Percentiles rank a stretch among this genome's conserved stretches.
phyloP scores from a whole-genome alignment of 2,113 vertebrate species.

The Dascyllus trimaculatus region DNA sequence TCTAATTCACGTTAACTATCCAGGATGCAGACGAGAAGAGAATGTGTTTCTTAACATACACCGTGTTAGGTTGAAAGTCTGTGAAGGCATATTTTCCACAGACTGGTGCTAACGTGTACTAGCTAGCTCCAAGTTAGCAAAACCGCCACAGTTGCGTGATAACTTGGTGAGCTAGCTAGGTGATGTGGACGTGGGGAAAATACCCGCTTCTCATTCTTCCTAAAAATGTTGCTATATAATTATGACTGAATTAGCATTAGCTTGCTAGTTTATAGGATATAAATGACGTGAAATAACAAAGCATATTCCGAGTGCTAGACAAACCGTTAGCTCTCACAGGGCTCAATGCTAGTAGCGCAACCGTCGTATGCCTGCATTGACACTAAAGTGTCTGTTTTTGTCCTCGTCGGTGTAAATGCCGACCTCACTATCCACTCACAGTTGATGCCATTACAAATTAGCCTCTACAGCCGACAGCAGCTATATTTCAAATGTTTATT shows the following conservation, averaged over 20 bases:
- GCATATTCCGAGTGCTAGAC: background rate
- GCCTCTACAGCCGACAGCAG: no score
- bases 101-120: conserved; percentile 1
- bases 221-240: background rate
- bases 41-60: background rate
- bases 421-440: background rate
- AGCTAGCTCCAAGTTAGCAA: conserved; percentile 55
- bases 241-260: background rate
- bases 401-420: background rate
- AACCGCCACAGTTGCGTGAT: conserved; percentile 38
- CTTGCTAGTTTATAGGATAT: fast-evolving
- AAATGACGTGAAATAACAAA: background rate
- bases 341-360: conserved; percentile 21
- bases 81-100: background rate
- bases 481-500: background rate
- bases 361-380: conserved; percentile 40
- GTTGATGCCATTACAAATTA: no score
- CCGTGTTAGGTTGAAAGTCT: fast-evolving
- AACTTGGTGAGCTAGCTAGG: conserved; percentile 46
- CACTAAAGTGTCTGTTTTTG: background rate
- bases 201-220: fast-evolving
- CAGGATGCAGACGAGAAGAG: fast-evolving
- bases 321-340: background rate
- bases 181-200: background rate
- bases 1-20: background rate